Evolutionary conservation across 2,888 invertebrate genomes (phyloP).

Genomic region (Sceliomorpha sp.): DNA sequence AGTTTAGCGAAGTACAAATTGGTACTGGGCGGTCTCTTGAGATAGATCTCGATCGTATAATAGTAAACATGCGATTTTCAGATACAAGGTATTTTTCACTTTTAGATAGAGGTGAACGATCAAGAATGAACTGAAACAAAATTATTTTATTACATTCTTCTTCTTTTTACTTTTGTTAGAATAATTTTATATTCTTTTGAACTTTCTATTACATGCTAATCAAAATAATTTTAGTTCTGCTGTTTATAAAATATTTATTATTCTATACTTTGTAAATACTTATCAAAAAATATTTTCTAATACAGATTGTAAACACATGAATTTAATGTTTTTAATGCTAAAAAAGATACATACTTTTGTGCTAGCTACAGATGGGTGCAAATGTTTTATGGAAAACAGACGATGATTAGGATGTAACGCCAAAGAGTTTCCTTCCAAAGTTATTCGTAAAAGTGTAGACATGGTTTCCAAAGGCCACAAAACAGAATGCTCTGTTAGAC

Average conservation of each 20-base stretch:
- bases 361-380: slow-evolving; percentile 82
- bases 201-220: too few species aligned
- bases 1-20: slow-evolving; percentile 7
- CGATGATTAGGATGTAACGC: slow-evolving; percentile 84
- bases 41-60: slow-evolving; percentile 59
- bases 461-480: slow-evolving; percentile 83
- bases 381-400: slow-evolving; percentile 81
- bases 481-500: slow-evolving; percentile 83
- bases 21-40: slow-evolving; percentile 53
- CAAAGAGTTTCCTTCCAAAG: slow-evolving; percentile 84
- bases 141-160: too few species aligned
- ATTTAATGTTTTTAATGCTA: too few species aligned
- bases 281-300: too few species aligned
- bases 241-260: too few species aligned
- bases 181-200: too few species aligned
- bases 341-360: slow-evolving; percentile 77
- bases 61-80: slow-evolving; percentile 66
- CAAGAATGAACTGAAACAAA: slow-evolving; percentile 81
- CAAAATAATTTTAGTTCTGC: too few species aligned
- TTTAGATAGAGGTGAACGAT: slow-evolving; percentile 82
- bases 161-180: too few species aligned
- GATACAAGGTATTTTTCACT: slow-evolving; percentile 81
- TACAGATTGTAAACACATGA: too few species aligned
- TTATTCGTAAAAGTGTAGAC: slow-evolving; percentile 82
- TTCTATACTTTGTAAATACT: too few species aligned